phyloP scores from a whole-genome alignment of 2,888 invertebrate genomes.

The Plagiodera versicolora region DNA sequence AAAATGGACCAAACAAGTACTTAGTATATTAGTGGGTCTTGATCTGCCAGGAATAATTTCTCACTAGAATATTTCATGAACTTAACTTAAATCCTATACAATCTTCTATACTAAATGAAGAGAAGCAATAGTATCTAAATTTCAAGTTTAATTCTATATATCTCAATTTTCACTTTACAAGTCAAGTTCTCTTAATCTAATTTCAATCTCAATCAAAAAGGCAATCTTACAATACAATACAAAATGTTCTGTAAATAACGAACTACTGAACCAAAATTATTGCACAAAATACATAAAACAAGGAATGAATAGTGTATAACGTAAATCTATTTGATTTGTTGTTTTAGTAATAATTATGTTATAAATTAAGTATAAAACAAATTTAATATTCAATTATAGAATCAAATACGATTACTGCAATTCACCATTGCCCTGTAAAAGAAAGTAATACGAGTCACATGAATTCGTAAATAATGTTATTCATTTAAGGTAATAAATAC shows the following conservation, averaged over 20 bases:
- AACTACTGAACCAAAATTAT: constrained; percentile 28
- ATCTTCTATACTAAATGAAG: constrained; percentile 23
- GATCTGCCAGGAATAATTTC: constrained; percentile 16
- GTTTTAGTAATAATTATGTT: constrained; percentile 23
- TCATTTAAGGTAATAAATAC: constrained; percentile 21
- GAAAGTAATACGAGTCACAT: neutral
- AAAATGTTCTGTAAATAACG: constrained; percentile 22
- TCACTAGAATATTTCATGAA: constrained; percentile 33
- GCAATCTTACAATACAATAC: constrained; percentile 17
- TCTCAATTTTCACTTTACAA: constrained; percentile 16
- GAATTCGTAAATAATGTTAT: neutral
- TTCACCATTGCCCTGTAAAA: constrained; percentile 23
- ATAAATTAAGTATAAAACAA: constrained; percentile 14
- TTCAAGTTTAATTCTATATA: constrained; percentile 14
- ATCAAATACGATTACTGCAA: constrained; percentile 7
- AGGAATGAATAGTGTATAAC: constrained; percentile 37
- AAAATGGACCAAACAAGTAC: neutral
- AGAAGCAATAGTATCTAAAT: constrained; percentile 27
- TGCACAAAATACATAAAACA: constrained; percentile 34
- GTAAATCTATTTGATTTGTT: constrained; percentile 17
- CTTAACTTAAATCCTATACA: constrained; percentile 25
- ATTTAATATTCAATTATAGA: neutral
- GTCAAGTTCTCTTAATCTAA: constrained; percentile 23
- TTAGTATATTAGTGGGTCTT: neutral
- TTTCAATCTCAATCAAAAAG: constrained; percentile 21